Evolutionary conservation across 2,113 vertebrate genomes (phyloP).

Genomic region (Osmerus eperlanus): DNA sequence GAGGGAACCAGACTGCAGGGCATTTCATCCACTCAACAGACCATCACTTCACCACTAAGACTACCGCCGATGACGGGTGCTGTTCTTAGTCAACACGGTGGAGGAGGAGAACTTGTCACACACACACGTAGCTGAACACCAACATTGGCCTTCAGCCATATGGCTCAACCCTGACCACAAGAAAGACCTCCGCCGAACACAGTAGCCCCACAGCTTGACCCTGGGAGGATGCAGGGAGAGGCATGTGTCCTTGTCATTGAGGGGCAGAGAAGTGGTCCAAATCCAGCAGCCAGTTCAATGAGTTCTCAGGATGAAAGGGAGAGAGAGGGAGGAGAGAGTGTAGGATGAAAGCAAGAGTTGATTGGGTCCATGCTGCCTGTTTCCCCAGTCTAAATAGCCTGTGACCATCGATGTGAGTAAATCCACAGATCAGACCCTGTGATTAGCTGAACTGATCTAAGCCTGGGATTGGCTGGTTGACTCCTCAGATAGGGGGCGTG

Average conservation of each 20-base stretch:
- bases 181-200: no score
- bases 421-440: no score
- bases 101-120: slow-evolving; percentile 13
- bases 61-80: slow-evolving; percentile 25
- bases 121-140: no score
- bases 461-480: no score
- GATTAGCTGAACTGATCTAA: no score
- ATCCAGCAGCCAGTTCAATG: slow-evolving; percentile 28
- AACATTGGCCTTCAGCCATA: no score
- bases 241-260: slow-evolving; percentile 11
- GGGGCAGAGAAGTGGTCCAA: slow-evolving; percentile 3
- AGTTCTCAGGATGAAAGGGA: background rate
- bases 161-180: no score
- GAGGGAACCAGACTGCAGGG: slow-evolving; percentile 33
- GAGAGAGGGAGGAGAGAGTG: background rate
- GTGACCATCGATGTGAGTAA: background rate
- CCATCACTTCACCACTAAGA: slow-evolving; percentile 37
- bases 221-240: slow-evolving; percentile 24
- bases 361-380: slow-evolving; percentile 7
- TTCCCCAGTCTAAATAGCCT: slow-evolving; percentile 18
- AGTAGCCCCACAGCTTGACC: slow-evolving; percentile 32
- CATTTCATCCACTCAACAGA: slow-evolving; percentile 50
- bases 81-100: slow-evolving; percentile 19
- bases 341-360: background rate
- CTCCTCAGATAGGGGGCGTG: no score